Evolutionary conservation across 2,888 invertebrate species (phyloP).

Genomic region (Calameuta pallipes): DNA sequence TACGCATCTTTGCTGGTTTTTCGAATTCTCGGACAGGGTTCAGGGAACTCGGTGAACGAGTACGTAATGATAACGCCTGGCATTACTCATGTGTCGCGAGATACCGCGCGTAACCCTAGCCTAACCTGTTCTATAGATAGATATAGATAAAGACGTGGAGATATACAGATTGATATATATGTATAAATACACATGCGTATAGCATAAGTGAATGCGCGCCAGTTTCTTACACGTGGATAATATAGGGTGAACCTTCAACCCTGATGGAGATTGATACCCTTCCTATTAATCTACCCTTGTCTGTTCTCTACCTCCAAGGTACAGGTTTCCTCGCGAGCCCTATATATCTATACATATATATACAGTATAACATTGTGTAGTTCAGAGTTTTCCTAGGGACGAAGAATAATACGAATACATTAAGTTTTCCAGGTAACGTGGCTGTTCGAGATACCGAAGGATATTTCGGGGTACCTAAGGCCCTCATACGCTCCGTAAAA

Average conservation of each 20-base stretch:
- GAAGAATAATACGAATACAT: conserved; percentile 48
- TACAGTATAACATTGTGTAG: background rate
- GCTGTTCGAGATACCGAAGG: background rate
- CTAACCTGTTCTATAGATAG: background rate
- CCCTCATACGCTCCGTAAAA: conserved; percentile 35
- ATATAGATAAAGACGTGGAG: background rate
- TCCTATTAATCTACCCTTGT: conserved; percentile 52
- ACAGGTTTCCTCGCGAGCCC: background rate
- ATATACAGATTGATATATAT: background rate
- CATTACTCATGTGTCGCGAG: conserved; percentile 1
- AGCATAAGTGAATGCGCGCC: conserved; percentile 3
- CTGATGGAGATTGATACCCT: conserved; percentile 55
- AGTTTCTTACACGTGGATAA: conserved; percentile 5
- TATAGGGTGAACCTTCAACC: conserved; percentile 29
- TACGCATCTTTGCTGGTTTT: background rate
- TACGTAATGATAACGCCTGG: background rate
- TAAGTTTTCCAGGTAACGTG: conserved; percentile 18
- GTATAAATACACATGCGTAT: background rate
- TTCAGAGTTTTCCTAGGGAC: conserved; percentile 19
- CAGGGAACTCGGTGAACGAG: background rate
- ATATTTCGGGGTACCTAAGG: background rate
- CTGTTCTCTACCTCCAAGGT: conserved; percentile 18
- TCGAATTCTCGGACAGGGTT: conserved; percentile 3
- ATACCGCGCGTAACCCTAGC: background rate
- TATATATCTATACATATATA: background rate